A percentile compares a stretch with the other conserved stretches of the same genome.
Evolutionary conservation across 1,140 invertebrate genomes (phyloP).

Genomic region (Archivesica marissinica): DNA sequence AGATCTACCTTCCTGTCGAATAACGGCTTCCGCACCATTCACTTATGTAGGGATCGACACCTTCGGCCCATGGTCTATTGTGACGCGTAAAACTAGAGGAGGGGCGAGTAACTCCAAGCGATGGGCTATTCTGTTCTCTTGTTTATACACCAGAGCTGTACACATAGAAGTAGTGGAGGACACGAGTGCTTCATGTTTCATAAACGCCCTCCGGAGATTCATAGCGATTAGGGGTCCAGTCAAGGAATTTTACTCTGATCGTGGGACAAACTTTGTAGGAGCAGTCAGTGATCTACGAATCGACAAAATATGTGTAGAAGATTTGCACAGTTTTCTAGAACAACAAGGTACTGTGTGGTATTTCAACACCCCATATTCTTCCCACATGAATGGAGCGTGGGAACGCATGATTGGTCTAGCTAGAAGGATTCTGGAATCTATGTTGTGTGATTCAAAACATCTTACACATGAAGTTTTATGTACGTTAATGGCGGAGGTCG

Average conservation of each 20-base stretch:
- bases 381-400: constrained; percentile 67
- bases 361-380: constrained; percentile 63
- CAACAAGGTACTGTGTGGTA: constrained; percentile 4
- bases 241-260: constrained; percentile 21
- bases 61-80: constrained; percentile 27
- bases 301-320: constrained; percentile 18
- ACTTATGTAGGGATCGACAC: constrained; percentile 35
- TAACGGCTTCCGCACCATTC: constrained; percentile 26
- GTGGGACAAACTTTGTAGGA: constrained; percentile 36
- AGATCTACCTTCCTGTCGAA: constrained; percentile 3
- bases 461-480: neutral
- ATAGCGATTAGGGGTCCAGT: constrained; percentile 23
- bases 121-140: constrained; percentile 25
- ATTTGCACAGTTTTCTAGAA: constrained; percentile 4
- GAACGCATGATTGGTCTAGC: constrained; percentile 66
- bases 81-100: constrained; percentile 19
- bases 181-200: constrained; percentile 22
- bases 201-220: constrained; percentile 28
- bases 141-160: constrained; percentile 8
- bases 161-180: constrained; percentile 42
- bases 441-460: constrained; percentile 34
- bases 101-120: constrained; percentile 6
- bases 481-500: neutral
- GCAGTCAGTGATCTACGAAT: constrained; percentile 10
- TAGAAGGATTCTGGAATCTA: constrained; percentile 59